Evolutionary conservation across 2,113 vertebrate species (phyloP).

Genomic region (Sebastes fasciatus): DNA sequence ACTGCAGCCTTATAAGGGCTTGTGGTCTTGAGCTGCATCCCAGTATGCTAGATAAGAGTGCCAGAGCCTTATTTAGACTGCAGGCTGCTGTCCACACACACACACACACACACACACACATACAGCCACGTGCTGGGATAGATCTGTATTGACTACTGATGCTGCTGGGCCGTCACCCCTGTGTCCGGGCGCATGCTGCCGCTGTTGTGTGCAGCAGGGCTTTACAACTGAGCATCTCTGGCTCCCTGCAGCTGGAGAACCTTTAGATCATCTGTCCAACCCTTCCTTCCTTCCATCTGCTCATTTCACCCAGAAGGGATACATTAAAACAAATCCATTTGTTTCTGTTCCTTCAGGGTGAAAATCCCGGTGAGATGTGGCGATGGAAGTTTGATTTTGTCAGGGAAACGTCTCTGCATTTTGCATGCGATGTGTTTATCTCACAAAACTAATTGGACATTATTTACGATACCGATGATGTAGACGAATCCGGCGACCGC

Average conservation of each 20-base stretch:
- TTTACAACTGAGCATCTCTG: constrained; percentile 10
- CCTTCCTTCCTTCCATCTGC: constrained; percentile 21
- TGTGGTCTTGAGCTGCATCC: constrained; percentile 42
- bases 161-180: constrained; percentile 33
- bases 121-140: constrained; percentile 9
- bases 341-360: neutral
- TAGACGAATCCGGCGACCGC: no score
- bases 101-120: constrained; percentile 7
- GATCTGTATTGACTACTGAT: constrained; percentile 39
- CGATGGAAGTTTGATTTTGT: neutral
- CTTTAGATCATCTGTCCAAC: constrained; percentile 42
- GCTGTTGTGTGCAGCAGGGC: constrained; percentile 1
- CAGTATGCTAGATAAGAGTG: constrained; percentile 47
- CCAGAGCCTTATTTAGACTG: constrained; percentile 73
- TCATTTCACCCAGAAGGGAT: constrained; percentile 3
- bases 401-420: neutral
- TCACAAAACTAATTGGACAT: neutral
- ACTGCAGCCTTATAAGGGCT: constrained; percentile 72
- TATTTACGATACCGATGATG: neutral
- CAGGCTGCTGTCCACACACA: constrained; percentile 29
- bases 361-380: neutral
- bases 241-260: constrained; percentile 29
- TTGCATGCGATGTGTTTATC: neutral
- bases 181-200: neutral
- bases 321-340: constrained; percentile 6